Percentiles rank a stretch among this genome's conserved stretches.
phyloP scores from a whole-genome alignment of 2,888 invertebrate species.

The Pocota personata region DNA sequence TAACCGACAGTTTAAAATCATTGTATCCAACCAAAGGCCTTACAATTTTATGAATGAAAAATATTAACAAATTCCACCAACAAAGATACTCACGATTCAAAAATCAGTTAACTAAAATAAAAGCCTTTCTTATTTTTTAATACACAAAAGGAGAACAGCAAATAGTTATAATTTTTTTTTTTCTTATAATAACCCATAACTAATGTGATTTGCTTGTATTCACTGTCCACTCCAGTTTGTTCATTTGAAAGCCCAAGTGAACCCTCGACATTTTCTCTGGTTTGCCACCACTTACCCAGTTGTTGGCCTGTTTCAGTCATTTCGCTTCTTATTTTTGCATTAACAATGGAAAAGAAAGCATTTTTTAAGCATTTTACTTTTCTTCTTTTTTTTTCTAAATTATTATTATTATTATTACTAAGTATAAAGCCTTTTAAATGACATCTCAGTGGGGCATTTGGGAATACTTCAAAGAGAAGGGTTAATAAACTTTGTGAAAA shows the following conservation, averaged over 20 bases:
- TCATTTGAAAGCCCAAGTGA: constrained; percentile 16
- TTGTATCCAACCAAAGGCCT: too few species aligned
- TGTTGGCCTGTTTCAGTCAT: constrained; percentile 23
- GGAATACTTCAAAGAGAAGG: constrained; percentile 14
- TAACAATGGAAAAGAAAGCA: constrained; percentile 32
- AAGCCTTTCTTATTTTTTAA: not conserved
- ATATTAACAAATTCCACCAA: not conserved
- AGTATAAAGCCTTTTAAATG: constrained; percentile 28
- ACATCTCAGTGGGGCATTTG: constrained; percentile 28
- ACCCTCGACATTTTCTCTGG: constrained; percentile 11
- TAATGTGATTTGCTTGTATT: constrained; percentile 29
- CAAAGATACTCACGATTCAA: not conserved
- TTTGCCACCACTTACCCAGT: constrained; percentile 29
- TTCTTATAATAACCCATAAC: not conserved
- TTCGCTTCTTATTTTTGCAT: constrained; percentile 15
- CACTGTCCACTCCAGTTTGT: constrained; percentile 25
- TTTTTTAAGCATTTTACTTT: not conserved
- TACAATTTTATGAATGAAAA: not conserved
- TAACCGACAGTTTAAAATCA: not conserved
- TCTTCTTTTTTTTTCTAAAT: constrained; percentile 1
- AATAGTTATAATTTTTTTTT: not conserved
- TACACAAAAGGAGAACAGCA: not conserved
- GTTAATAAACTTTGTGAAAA: constrained; percentile 20
- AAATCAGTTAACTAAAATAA: not conserved
- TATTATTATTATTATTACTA: constrained; percentile 1